Conservation (phyloP, 2,113 vertebrate species). For the Argyrosomus japonicus region DNA sequence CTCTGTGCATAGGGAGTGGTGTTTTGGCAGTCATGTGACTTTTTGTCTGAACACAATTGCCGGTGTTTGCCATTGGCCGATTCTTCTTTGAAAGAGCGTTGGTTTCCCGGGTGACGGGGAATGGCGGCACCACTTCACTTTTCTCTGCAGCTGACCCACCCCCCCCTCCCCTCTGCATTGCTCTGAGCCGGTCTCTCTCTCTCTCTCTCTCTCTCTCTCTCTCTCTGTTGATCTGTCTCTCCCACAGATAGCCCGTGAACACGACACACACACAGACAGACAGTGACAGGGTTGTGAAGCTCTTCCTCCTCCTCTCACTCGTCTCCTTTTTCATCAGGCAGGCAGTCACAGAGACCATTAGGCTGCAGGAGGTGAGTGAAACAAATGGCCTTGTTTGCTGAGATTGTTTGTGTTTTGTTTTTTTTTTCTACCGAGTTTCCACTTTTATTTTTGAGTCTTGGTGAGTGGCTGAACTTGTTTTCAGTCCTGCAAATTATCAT, state of each 20-base stretch:
- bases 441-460: slow-evolving; percentile 21
- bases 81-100: slow-evolving; percentile 85
- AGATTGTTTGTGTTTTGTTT: background rate
- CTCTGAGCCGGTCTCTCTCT: slow-evolving; percentile 53
- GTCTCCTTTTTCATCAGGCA: slow-evolving; percentile 63
- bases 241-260: slow-evolving; percentile 65
- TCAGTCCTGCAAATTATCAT: background rate
- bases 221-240: slow-evolving; percentile 29
- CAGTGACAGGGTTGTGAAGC: slow-evolving; percentile 55
- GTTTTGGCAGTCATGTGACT: slow-evolving; percentile 84
- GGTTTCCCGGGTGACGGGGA: slow-evolving; percentile 85
- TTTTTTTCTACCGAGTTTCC: background rate
- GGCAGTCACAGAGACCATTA: slow-evolving; percentile 40
- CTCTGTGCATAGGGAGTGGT: slow-evolving; percentile 70
- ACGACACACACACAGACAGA: slow-evolving; percentile 37
- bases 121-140: slow-evolving; percentile 85
- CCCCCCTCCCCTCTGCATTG: slow-evolving; percentile 35
- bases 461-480: slow-evolving; percentile 27
- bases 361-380: slow-evolving; percentile 74
- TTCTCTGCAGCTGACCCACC: slow-evolving; percentile 66
- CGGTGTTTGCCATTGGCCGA: slow-evolving; percentile 82
- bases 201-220: slow-evolving; percentile 37
- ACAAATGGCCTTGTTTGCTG: slow-evolving; percentile 41
- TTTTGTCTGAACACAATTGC: slow-evolving; percentile 85
- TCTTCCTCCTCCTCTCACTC: slow-evolving; percentile 52